A percentile compares a stretch with the other conserved stretches of the same genome.
Evolutionary conservation across 2,888 invertebrate species (phyloP).

Genomic region (Tachina lurida): DNA sequence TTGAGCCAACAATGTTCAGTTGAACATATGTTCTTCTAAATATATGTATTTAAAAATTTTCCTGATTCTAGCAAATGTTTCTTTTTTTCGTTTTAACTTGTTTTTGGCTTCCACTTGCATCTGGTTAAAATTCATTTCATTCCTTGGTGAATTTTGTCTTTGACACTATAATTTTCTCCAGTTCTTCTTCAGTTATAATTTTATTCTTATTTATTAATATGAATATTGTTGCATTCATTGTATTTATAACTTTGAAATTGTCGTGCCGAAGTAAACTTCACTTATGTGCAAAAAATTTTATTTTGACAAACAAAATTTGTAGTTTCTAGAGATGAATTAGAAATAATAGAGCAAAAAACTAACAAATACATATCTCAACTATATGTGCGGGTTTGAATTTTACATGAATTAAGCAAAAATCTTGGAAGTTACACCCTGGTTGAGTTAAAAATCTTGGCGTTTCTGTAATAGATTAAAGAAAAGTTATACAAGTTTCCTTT

Average conservation of each 20-base stretch:
- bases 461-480: too few species aligned
- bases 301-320: too few species aligned
- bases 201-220: background rate
- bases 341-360: too few species aligned
- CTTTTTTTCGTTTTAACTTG: background rate
- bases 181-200: background rate
- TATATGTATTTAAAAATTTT: conserved; percentile 1
- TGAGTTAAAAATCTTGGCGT: too few species aligned
- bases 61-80: background rate
- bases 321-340: too few species aligned
- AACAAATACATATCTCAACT: too few species aligned
- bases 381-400: too few species aligned
- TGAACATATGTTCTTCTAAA: background rate
- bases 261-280: too few species aligned
- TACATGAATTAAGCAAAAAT: too few species aligned
- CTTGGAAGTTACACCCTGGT: too few species aligned
- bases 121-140: conserved; percentile 7
- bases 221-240: background rate
- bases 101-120: conserved; percentile 25
- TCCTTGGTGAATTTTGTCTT: conserved; percentile 23
- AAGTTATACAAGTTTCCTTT: too few species aligned
- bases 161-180: conserved; percentile 42
- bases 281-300: too few species aligned
- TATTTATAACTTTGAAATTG: conserved; percentile 20
- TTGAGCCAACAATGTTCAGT: conserved; percentile 29